phyloP scores from a whole-genome alignment of 1,140 invertebrate genomes.

The Drusus annulatus region DNA sequence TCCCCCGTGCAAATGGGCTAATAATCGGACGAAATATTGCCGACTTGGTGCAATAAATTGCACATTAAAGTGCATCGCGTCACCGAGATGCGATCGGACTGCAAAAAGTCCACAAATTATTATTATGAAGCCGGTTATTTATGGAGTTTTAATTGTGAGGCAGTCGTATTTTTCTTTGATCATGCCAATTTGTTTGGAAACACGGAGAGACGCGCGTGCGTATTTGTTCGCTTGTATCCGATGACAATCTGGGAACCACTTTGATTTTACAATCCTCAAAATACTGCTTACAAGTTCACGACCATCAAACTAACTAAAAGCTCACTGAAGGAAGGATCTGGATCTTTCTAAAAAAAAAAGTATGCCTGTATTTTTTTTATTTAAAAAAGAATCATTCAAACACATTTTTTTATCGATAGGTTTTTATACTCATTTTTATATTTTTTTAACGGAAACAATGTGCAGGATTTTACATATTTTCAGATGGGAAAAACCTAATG shows the following conservation, averaged over 20 bases:
- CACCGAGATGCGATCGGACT: slow-evolving; percentile 14
- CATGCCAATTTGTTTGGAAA: slow-evolving; percentile 25
- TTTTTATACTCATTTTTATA: too few species aligned
- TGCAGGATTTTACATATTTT: too few species aligned
- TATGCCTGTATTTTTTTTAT: too few species aligned
- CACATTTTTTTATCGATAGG: too few species aligned
- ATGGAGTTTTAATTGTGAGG: slow-evolving; percentile 43
- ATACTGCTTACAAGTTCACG: not conserved
- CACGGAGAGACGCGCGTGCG: slow-evolving; percentile 1
- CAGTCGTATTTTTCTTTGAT: slow-evolving; percentile 35
- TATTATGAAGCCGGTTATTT: slow-evolving; percentile 42
- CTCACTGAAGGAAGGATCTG: too few species aligned
- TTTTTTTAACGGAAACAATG: too few species aligned
- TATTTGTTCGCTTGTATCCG: not conserved
- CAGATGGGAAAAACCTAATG: too few species aligned
- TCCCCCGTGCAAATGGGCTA: slow-evolving; percentile 35
- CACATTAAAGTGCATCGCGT: slow-evolving; percentile 14
- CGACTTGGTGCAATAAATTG: slow-evolving; percentile 31
- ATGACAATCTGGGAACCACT: slow-evolving; percentile 8
- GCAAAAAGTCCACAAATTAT: slow-evolving; percentile 34
- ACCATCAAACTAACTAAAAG: too few species aligned
- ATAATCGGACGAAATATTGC: slow-evolving; percentile 40
- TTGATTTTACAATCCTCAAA: slow-evolving; percentile 11
- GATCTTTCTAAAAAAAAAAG: too few species aligned
- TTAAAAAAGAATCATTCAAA: too few species aligned